Conservation (phyloP, 2,113 vertebrate species). For the Hippocampus barbouri region DNA sequence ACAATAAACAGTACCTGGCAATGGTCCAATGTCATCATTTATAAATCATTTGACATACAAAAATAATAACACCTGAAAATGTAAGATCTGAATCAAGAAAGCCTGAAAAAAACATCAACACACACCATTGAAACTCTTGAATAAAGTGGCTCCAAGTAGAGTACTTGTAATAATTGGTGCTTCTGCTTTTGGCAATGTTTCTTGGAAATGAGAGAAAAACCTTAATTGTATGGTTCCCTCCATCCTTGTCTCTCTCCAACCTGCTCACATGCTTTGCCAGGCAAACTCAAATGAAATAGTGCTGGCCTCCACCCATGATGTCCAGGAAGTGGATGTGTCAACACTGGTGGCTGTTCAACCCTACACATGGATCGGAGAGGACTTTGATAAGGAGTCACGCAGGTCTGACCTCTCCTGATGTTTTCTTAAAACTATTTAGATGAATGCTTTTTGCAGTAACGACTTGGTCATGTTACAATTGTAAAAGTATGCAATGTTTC, state of each 20-base stretch:
- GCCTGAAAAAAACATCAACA: not conserved
- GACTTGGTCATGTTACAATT: not conserved
- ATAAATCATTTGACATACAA: not conserved
- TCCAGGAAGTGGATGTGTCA: conserved; percentile 95
- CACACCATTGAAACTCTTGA: not conserved
- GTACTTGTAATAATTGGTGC: not conserved
- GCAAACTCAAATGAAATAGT: conserved; percentile 93
- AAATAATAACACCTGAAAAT: not conserved
- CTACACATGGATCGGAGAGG: conserved; percentile 96
- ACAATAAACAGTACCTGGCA: too few species aligned
- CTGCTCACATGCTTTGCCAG: conserved; percentile 55
- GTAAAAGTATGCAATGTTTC: conserved; percentile 8
- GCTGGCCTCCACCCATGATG: conserved; percentile 95
- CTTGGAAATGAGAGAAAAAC: conserved; percentile 1
- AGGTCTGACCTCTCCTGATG: conserved; percentile 71
- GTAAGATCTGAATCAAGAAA: not conserved
- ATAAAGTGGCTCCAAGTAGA: not conserved
- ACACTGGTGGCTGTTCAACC: conserved; percentile 87
- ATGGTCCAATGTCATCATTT: not conserved
- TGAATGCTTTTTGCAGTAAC: too few species aligned
- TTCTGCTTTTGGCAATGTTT: not conserved
- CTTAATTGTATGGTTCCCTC: not conserved
- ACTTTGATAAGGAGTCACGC: conserved; percentile 93
- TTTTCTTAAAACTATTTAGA: not conserved
- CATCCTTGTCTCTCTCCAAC: conserved; percentile 18